Percentiles rank a stretch among this genome's conserved stretches.
These are phyloP conservation scores for Spodoptera exigua DNA, from an alignment of 2,888 invertebrate species.

Conservation along the genomic window DNA sequence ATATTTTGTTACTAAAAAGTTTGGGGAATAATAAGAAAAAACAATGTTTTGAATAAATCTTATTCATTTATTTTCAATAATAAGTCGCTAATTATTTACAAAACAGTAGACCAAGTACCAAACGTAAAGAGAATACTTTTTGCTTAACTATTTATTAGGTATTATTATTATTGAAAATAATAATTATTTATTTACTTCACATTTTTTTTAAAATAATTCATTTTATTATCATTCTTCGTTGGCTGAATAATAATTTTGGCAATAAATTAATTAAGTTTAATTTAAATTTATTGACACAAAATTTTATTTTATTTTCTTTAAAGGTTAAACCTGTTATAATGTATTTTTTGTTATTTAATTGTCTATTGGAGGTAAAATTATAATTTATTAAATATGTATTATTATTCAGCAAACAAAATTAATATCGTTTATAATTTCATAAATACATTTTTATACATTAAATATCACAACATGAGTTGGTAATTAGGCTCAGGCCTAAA, in stretches of 20 bases:
- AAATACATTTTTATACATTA: constrained; percentile 37
- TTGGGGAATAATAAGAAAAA: background rate
- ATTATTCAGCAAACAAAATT: constrained; percentile 24
- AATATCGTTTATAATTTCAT: constrained; percentile 12
- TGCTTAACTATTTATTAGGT: background rate
- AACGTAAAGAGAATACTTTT: constrained; percentile 49
- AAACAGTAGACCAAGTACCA: constrained; percentile 59
- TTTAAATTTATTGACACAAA: background rate
- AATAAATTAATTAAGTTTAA: background rate
- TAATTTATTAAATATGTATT: background rate
- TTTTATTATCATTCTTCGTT: constrained; percentile 9
- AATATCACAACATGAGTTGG: constrained; percentile 55
- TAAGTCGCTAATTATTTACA: constrained; percentile 55
- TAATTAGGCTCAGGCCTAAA: constrained; percentile 21
- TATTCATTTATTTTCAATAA: constrained; percentile 42
- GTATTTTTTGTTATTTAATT: too few relatives aligned
- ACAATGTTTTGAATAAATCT: background rate
- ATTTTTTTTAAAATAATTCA: constrained; percentile 15
- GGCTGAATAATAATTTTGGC: constrained; percentile 22
- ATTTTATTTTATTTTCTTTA: background rate
- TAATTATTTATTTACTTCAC: constrained; percentile 9
- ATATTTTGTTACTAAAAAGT: too few relatives aligned
- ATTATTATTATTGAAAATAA: constrained; percentile 36
- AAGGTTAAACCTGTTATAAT: too few relatives aligned
- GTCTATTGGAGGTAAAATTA: too few relatives aligned